These are phyloP conservation scores for Ornithoptera priamus DNA, from an alignment of 2,888 invertebrate genomes.

Conservation along the genomic window DNA sequence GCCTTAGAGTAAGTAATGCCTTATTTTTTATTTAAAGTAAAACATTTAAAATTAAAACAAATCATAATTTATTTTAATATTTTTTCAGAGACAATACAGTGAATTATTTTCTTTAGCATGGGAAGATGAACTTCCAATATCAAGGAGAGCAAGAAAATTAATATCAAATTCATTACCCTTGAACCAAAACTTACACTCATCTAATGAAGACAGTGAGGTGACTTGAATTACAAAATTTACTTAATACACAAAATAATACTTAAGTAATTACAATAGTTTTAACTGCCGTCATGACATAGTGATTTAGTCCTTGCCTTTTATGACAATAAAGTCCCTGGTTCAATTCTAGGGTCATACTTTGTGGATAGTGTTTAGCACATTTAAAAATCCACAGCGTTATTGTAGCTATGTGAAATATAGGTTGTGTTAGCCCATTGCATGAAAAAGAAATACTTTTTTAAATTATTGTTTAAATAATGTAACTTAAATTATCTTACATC, in stretches of 20 bases:
- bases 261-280: too few species aligned
- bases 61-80: constrained; percentile 24
- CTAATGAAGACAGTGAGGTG: constrained; percentile 90
- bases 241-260: not conserved
- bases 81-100: constrained; percentile 88
- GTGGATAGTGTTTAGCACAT: too few species aligned
- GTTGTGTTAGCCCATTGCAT: too few species aligned
- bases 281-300: too few species aligned
- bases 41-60: not conserved
- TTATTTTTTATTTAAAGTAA: not conserved
- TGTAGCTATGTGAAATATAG: too few species aligned
- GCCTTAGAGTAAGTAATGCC: constrained; percentile 82
- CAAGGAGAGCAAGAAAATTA: constrained; percentile 82
- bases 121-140: constrained; percentile 89
- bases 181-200: constrained; percentile 81
- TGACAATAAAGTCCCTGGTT: too few species aligned
- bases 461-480: too few species aligned
- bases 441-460: too few species aligned
- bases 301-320: too few species aligned
- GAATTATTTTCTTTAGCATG: constrained; percentile 94
- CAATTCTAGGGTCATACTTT: too few species aligned
- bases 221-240: constrained; percentile 23
- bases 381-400: too few species aligned
- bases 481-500: not conserved
- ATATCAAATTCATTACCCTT: constrained; percentile 80